Percentiles rank a stretch among this genome's conserved stretches.
Evolutionary conservation across 2,113 vertebrate genomes (phyloP).

Genomic region (Oryctolagus cuniculus): mOryCun1.1 NC_091432.1:77901501-77902000

Average conservation of each 20-base stretch:
- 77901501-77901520: background rate
- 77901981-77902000: background rate
- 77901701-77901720: background rate
- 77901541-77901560: background rate
- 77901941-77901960: conserved; percentile 47
- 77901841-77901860: conserved; percentile 32
- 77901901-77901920: background rate
- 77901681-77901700: conserved; percentile 36
- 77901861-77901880: conserved; percentile 33
- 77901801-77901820: conserved; percentile 50
- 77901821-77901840: conserved; percentile 64
- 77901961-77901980: conserved; percentile 21
- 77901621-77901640: background rate
- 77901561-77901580: background rate
- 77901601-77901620: background rate
- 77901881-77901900: background rate
- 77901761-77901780: background rate
- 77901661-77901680: conserved; percentile 5
- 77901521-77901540: conserved; percentile 16
- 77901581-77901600: background rate
- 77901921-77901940: background rate
- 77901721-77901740: background rate
- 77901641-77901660: background rate
- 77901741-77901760: background rate
- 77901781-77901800: conserved; percentile 25